phyloP scores from a whole-genome alignment of 2,888 invertebrate genomes.

The Drosophila parthenogenetica region DNA sequence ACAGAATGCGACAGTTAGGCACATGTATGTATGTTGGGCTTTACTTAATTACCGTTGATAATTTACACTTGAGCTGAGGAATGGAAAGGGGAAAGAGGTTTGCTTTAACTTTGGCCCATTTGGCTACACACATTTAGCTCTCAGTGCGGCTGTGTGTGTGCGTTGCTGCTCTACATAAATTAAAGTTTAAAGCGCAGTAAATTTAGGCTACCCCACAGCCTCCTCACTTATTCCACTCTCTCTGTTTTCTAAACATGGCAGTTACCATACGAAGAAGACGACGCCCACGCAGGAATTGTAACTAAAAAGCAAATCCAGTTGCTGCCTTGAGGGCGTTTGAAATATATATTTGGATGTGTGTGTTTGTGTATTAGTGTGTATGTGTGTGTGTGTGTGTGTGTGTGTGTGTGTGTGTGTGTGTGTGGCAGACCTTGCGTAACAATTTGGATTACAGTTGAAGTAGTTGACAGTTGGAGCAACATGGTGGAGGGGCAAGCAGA shows the following conservation, averaged over 20 bases:
- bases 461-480: slow-evolving; percentile 64
- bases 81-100: slow-evolving; percentile 20
- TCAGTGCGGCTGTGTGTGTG: not conserved
- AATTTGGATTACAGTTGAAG: slow-evolving; percentile 75
- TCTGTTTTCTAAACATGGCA: slow-evolving; percentile 22
- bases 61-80: slow-evolving; percentile 71
- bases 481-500: not conserved
- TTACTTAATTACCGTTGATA: slow-evolving; percentile 79
- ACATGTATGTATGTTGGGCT: slow-evolving; percentile 48
- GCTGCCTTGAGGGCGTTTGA: slow-evolving; percentile 30
- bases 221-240: not conserved
- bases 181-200: slow-evolving; percentile 76
- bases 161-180: slow-evolving; percentile 68
- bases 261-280: slow-evolving; percentile 19
- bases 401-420: slow-evolving; percentile 22
- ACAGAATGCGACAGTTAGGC: slow-evolving; percentile 11
- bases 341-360: slow-evolving; percentile 21
- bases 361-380: slow-evolving; percentile 25
- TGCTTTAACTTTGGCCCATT: slow-evolving; percentile 60
- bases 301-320: slow-evolving; percentile 56
- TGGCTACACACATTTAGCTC: slow-evolving; percentile 38
- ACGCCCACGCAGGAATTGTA: slow-evolving; percentile 43
- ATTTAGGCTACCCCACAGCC: slow-evolving; percentile 42
- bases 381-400: slow-evolving; percentile 16
- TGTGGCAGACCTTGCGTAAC: slow-evolving; percentile 70